Evolutionary conservation across 2,113 vertebrate genomes (phyloP).

Genomic region (Rattus rattus): DNA sequence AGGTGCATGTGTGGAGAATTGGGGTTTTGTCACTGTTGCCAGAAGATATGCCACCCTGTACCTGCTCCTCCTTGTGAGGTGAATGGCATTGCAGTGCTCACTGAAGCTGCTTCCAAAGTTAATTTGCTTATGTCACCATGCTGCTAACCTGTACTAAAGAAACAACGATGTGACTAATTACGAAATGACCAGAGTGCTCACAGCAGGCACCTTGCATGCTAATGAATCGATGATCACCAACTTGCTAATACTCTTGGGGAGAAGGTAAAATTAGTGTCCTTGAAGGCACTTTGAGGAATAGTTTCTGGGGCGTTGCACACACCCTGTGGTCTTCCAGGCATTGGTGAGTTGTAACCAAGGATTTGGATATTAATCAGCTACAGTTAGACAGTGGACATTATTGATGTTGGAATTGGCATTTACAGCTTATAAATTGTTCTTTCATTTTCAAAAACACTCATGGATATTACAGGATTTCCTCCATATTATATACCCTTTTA

Average conservation of each 20-base stretch:
- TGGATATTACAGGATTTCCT: neutral
- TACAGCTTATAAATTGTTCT: neutral
- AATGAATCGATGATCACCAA: conserved; percentile 58
- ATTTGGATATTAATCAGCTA: neutral
- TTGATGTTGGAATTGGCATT: neutral
- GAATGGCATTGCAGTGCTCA: conserved; percentile 15
- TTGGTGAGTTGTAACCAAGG: neutral
- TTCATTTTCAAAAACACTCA: neutral
- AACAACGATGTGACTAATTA: conserved; percentile 84
- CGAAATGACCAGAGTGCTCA: neutral
- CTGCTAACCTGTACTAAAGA: conserved; percentile 86
- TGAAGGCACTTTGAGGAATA: neutral
- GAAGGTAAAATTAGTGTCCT: conserved; percentile 36
- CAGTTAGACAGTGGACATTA: neutral
- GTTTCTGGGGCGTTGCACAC: neutral
- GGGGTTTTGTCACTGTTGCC: conserved; percentile 53
- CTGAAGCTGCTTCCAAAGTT: conserved; percentile 78
- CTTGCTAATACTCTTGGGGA: conserved; percentile 50
- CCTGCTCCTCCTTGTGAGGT: conserved; percentile 5
- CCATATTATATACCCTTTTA: neutral
- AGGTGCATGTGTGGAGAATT: conserved; percentile 68
- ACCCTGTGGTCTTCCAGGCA: neutral
- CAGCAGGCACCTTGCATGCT: conserved; percentile 80
- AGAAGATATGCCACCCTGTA: neutral
- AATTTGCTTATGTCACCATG: conserved; percentile 78